Evolutionary conservation across 2,113 vertebrate genomes (phyloP), one percentile per base, ranked within the genome.

Genomic region (Lichenostomus cassidix): DNA sequence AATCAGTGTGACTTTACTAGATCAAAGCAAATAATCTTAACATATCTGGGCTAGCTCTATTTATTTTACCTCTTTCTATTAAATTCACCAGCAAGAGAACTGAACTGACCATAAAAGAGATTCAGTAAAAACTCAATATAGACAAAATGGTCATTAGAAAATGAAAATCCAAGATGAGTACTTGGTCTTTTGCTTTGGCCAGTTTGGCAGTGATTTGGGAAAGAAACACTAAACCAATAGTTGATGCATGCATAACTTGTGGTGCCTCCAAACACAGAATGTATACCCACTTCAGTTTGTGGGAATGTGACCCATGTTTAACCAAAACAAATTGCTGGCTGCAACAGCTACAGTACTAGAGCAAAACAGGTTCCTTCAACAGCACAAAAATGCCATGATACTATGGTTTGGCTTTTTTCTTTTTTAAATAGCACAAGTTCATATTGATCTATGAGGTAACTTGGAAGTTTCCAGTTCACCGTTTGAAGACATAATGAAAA

Each of bases 391-490:
- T 1, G 3, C 12, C 52, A 11, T 3, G 1, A 33, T 3, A 12
- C 9, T 31, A 49, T 7, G 12, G 14, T 33, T 11, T 46, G 33
- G 12, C 12, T 33, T 11, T 46, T 35, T 4, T 33, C 59, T 20
- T 44, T 70, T 31, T 74, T 25, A 14, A 37, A 24, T 7, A 64
- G 5, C 4, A 6, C 27, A 12, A 77, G 3, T 33, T 76, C 18
- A 71, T 20, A 0, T 0, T 58, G 24, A 49, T 41, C 19, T 44
- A 4, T 18, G n/a, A 56, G 5, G 12, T 39, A 80, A 64, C 7
- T 55, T 35, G 4, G 4, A 58, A 29, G 22, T 46, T 89, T 78
- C 20, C 29, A 81, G 31, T 49, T 8, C 5, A 39, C 7, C 28
- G 31, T 69, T 65, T 53, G 11, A 83, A 91, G 6, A 77, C 73